These are phyloP conservation scores for Pentamera pediparva DNA, from an alignment of 53 echinoderm and acorn worm genomes.

Conservation along the genomic window DNA sequence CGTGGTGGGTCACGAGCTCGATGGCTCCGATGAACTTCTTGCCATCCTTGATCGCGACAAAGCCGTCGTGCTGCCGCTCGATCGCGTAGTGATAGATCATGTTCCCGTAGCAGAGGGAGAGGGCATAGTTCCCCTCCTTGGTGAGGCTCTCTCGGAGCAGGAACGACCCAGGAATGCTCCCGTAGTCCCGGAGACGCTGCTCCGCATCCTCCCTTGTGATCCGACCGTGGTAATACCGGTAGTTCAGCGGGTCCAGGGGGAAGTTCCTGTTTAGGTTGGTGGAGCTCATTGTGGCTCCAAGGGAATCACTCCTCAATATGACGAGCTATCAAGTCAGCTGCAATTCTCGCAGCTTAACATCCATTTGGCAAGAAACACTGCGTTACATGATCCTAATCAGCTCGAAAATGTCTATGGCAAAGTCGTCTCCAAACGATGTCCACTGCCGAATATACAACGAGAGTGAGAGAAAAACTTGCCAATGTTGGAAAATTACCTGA, in stretches of 20 bases:
- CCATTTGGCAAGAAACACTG: no score
- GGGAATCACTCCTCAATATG: constrained; percentile 25
- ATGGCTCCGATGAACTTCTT: constrained; percentile 82
- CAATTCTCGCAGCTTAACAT: no score
- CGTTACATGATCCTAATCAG: no score
- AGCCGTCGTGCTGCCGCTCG: constrained; percentile 80
- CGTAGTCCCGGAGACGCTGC: constrained; percentile 46
- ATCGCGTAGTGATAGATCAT: constrained; percentile 91
- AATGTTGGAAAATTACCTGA: no score
- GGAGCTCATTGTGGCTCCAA: not conserved
- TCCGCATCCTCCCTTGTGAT: constrained; percentile 95
- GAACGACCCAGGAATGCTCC: constrained; percentile 68
- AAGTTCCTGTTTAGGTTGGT: not conserved
- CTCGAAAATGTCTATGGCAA: no score
- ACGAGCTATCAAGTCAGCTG: no score
- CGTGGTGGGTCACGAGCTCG: constrained; percentile 78
- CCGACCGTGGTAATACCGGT: constrained; percentile 82
- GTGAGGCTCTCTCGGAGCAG: constrained; percentile 81
- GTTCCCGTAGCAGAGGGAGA: constrained; percentile 77
- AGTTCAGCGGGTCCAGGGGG: constrained; percentile 60
- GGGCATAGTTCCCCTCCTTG: constrained; percentile 81
- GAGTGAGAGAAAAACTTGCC: no score
- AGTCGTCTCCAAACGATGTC: no score
- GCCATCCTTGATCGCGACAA: constrained; percentile 94
- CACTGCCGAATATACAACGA: no score